Evolutionary conservation across 2,797 vertebrate genomes (phyloP).

Genomic region (Diplodus puntazzo): DNA sequence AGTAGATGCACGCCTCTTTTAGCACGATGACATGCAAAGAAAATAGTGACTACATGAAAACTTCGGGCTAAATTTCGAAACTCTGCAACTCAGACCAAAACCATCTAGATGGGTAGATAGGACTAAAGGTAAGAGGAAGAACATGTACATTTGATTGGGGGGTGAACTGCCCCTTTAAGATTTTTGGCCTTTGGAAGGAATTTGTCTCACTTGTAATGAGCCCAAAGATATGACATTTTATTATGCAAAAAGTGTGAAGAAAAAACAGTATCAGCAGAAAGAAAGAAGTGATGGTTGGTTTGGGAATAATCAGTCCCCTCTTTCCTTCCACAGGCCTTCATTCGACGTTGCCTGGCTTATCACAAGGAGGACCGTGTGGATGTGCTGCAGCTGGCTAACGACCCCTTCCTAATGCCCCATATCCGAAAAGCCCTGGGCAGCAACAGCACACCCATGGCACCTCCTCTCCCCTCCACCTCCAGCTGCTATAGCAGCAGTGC

Average conservation of each 20-base stretch:
- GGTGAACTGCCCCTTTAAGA: not conserved
- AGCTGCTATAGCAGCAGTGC: conserved; percentile 93
- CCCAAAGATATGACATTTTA: not conserved
- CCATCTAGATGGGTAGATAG: too few species aligned
- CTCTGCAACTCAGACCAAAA: too few species aligned
- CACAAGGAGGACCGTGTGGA: conserved; percentile 96
- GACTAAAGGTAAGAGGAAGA: too few species aligned
- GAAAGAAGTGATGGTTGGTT: not conserved
- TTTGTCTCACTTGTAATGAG: not conserved
- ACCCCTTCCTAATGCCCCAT: conserved; percentile 93
- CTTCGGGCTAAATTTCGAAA: too few species aligned
- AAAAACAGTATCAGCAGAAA: too few species aligned
- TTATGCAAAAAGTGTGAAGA: not conserved
- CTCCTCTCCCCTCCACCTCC: conserved; percentile 92
- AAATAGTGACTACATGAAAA: not conserved
- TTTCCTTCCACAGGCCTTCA: conserved; percentile 88
- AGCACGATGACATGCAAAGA: too few species aligned
- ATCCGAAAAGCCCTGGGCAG: conserved; percentile 92
- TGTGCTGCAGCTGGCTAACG: conserved; percentile 93
- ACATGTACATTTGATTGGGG: too few species aligned
- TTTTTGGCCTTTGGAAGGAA: not conserved
- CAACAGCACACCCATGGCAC: conserved; percentile 80
- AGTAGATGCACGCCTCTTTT: too few species aligned
- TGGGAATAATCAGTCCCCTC: not conserved
- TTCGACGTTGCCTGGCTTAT: conserved; percentile 94